phyloP scores from a whole-genome alignment of 2,797 vertebrate species.

The Macroramphosus scolopax region DNA sequence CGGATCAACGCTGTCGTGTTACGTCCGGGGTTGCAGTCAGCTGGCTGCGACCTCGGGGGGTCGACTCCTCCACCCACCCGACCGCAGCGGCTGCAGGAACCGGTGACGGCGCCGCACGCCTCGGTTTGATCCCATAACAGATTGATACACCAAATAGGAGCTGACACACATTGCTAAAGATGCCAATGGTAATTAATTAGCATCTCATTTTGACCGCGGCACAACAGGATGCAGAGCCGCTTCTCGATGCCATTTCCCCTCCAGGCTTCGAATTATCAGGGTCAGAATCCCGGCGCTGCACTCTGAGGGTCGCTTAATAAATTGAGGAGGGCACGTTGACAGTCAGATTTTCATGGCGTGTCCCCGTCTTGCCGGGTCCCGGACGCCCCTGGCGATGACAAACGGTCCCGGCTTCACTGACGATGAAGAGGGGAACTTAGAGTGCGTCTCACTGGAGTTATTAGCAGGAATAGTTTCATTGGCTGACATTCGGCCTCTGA shows the following conservation, averaged over 20 bases:
- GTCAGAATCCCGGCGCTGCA: slow-evolving; percentile 83
- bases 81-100: slow-evolving; percentile 36
- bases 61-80: slow-evolving; percentile 51
- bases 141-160: slow-evolving; percentile 91
- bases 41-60: slow-evolving; percentile 52
- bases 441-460: slow-evolving; percentile 39
- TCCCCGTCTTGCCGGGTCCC: slow-evolving; percentile 80
- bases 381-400: slow-evolving; percentile 78
- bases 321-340: slow-evolving; percentile 84
- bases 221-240: slow-evolving; percentile 89
- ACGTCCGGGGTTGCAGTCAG: slow-evolving; percentile 12
- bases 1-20: slow-evolving; percentile 22
- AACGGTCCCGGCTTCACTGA: slow-evolving; percentile 67
- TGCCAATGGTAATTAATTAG: slow-evolving; percentile 99
- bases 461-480: slow-evolving; percentile 45
- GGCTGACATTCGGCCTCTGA: slow-evolving; percentile 46
- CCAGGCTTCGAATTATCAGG: slow-evolving; percentile 86
- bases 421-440: slow-evolving; percentile 32
- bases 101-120: slow-evolving; percentile 42
- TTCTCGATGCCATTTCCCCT: slow-evolving; percentile 87
- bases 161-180: slow-evolving; percentile 93
- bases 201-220: slow-evolving; percentile 92
- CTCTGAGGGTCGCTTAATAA: slow-evolving; percentile 88
- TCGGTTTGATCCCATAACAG: slow-evolving; percentile 74
- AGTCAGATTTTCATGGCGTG: slow-evolving; percentile 83